Evolutionary conservation across 2,113 vertebrate species (phyloP).

Genomic region (Hirundichthys speculiger): DNA sequence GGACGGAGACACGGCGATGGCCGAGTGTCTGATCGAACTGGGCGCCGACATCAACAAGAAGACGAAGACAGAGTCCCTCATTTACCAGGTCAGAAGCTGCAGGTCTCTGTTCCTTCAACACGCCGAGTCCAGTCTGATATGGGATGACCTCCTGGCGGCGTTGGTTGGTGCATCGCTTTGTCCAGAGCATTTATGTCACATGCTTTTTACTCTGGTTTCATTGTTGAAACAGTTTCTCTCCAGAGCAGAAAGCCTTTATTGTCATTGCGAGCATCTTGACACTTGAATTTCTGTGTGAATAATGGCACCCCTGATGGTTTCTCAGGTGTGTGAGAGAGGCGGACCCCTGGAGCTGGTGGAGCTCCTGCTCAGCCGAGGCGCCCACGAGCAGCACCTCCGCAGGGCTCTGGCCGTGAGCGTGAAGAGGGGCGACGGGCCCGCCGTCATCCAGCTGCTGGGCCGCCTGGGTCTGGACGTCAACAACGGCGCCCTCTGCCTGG

Average conservation of each 20-base stretch:
- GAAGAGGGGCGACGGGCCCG: conserved; percentile 83
- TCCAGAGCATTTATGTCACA: neutral
- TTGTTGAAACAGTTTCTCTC: too few relatives aligned
- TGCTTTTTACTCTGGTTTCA: too few relatives aligned
- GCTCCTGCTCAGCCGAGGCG: conserved; percentile 85
- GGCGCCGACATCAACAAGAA: conserved; percentile 90
- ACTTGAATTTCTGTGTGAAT: neutral
- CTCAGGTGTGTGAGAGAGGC: conserved; percentile 86
- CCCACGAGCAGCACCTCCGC: conserved; percentile 90
- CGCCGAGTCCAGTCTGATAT: too few relatives aligned
- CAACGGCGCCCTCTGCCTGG: conserved; percentile 92
- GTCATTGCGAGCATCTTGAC: neutral
- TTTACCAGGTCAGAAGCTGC: conserved; percentile 86
- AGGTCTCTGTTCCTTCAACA: neutral
- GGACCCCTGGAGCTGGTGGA: conserved; percentile 89
- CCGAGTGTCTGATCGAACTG: conserved; percentile 89
- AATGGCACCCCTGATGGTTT: neutral
- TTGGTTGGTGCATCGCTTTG: neutral
- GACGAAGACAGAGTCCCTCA: conserved; percentile 86
- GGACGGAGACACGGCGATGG: conserved; percentile 84
- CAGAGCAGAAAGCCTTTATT: too few relatives aligned
- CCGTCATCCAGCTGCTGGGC: conserved; percentile 85
- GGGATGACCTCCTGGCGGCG: too few relatives aligned
- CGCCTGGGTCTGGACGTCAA: conserved; percentile 89
- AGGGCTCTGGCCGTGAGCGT: conserved; percentile 86